These are phyloP conservation scores for Austrolebias charrua DNA, from an alignment of 2,797 vertebrate species.

Conservation along the genomic window DNA sequence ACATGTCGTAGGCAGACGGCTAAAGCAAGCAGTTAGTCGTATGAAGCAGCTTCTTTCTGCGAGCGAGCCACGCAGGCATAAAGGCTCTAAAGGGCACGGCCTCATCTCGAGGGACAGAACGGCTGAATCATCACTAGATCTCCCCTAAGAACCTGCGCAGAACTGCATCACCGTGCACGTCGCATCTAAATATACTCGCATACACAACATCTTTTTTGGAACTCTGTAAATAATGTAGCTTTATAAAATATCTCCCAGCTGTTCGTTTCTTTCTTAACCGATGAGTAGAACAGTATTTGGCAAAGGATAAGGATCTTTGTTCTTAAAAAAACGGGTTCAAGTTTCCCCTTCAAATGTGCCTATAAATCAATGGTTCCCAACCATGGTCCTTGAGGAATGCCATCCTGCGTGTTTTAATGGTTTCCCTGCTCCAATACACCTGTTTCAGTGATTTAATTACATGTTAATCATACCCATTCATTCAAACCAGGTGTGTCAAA, in stretches of 20 bases:
- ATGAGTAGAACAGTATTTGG: constrained; percentile 2
- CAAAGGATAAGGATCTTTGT: background rate
- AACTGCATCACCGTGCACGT: constrained; percentile 1
- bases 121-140: constrained; percentile 66
- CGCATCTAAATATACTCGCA: background rate
- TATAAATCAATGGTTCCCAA: too few species aligned
- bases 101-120: constrained; percentile 55
- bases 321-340: constrained; percentile 1
- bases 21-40: constrained; percentile 15
- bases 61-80: constrained; percentile 28
- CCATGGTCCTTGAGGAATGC: too few species aligned
- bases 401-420: too few species aligned
- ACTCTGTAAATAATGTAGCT: constrained; percentile 15
- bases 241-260: constrained; percentile 10
- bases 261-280: constrained; percentile 5
- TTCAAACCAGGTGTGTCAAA: too few species aligned
- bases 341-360: constrained; percentile 14
- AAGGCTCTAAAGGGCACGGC: constrained; percentile 57
- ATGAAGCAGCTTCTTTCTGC: constrained; percentile 30
- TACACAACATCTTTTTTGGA: background rate
- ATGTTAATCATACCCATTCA: too few species aligned
- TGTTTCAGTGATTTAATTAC: too few species aligned
- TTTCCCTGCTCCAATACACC: too few species aligned
- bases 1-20: background rate
- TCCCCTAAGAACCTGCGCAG: constrained; percentile 48